Conservation (phyloP, 2,888 invertebrate genomes). For the Cantharis nigra region DNA sequence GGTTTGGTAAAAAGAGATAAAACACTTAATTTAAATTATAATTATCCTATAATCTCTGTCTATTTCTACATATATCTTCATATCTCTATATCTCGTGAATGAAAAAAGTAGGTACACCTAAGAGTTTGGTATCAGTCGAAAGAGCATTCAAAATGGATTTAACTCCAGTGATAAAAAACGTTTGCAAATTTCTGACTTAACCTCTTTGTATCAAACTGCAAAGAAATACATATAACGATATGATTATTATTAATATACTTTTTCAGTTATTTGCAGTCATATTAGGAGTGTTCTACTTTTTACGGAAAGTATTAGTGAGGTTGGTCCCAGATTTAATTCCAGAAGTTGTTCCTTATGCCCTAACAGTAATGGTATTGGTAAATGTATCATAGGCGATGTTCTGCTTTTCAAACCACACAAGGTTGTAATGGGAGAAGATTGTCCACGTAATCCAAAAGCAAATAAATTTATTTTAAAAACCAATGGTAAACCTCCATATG, state of each 20-base stretch:
- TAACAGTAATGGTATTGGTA: not conserved
- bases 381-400: not conserved
- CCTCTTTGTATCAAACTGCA: too few species aligned
- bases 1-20: too few species aligned
- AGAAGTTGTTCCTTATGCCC: not conserved
- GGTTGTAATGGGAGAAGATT: not conserved
- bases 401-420: not conserved
- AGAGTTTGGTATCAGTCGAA: too few species aligned
- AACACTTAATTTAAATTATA: too few species aligned
- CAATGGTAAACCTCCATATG: not conserved
- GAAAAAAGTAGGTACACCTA: too few species aligned
- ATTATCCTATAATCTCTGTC: too few species aligned
- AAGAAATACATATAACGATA: not conserved
- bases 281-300: not conserved
- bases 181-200: too few species aligned
- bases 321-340: not conserved
- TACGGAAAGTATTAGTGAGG: not conserved
- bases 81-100: too few species aligned
- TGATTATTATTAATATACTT: not conserved
- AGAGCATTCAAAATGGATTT: too few species aligned
- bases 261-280: not conserved
- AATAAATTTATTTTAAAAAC: not conserved
- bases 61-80: too few species aligned
- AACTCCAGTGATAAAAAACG: too few species aligned
- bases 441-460: not conserved